Evolutionary conservation across 2,113 vertebrate genomes (phyloP), one percentile per base, ranked within the genome.

Genomic region (Pollimyrus isidori): DNA sequence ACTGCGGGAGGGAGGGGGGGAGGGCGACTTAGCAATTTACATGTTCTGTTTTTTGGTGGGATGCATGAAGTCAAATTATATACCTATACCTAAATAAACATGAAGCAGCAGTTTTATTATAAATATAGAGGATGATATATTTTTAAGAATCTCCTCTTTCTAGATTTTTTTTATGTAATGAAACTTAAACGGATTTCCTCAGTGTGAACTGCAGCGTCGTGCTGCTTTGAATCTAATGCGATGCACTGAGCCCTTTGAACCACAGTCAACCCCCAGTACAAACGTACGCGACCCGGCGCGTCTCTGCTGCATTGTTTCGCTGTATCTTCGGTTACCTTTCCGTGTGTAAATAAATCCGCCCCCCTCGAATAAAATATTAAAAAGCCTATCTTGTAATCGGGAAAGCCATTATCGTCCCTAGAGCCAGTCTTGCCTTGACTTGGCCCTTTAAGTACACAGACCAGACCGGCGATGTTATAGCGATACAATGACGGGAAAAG

Each of bases 321-420:
- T 30, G 10, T 91, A 50, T 19, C 92, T 95, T 92, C 86, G 48
- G 90, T 95, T 94, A 93, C 85, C 94, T 58, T 87, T 62, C 86
- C 85, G 88, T 90, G 87, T 69, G 82, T 56, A 42, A 46, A 91
- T 88, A 88, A 89, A 88, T 92, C 91, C 65, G 82, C 89, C 90
- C 91, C 17, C 35, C 35, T 13, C 73, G 13, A 84, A 94, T 95
- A 58, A 95, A 95, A 95, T 93, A 95, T 95, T 95, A 90, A 95
- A 85, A 19, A 53, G 89, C 91, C 93, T 95, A 93, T 92, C 89
- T 94, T 93, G 92, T 94, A 94, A 95, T 94, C 92, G 91, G 82
- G 90, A 80, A 88, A 89, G 84, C 85, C 85, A 87, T 87, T 87
- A 87, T 26, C 89, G 89, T 91, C 92, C 89, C 92, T 53, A 45